A percentile compares a stretch with the other conserved stretches of the same genome.
phyloP scores from a whole-genome alignment of 2,797 vertebrate species.

The Acridotheres tristis region DNA sequence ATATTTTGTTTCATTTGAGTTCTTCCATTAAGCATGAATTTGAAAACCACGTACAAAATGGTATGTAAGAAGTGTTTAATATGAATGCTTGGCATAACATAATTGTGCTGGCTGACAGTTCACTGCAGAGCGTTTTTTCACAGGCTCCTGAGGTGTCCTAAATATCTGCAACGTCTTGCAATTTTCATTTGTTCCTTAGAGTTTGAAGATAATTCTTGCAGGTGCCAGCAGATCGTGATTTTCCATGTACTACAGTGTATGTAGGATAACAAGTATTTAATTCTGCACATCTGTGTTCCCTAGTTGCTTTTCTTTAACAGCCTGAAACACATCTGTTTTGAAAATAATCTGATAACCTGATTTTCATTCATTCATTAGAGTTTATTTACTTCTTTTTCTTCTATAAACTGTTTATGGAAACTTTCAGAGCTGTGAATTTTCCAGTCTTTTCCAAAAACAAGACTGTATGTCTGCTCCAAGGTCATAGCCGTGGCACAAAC shows the following conservation, averaged over 20 bases:
- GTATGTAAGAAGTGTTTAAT: neutral
- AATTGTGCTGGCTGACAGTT: neutral
- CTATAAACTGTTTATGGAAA: neutral
- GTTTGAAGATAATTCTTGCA: neutral
- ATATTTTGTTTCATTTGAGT: neutral
- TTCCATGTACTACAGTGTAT: neutral
- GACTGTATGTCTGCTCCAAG: neutral
- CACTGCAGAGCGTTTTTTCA: neutral
- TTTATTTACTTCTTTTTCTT: constrained; percentile 18
- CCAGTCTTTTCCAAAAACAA: neutral
- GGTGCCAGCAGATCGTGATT: neutral
- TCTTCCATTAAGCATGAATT: neutral
- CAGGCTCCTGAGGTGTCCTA: neutral
- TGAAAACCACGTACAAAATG: neutral
- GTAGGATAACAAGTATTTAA: neutral
- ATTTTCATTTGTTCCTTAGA: neutral
- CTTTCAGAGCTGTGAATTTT: neutral
- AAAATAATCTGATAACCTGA: neutral
- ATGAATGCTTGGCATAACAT: neutral
- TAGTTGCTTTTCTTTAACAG: neutral
- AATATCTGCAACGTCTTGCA: neutral
- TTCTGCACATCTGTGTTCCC: neutral
- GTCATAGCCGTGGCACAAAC: neutral
- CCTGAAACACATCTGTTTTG: neutral
- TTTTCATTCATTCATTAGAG: neutral